phyloP scores from a whole-genome alignment of 2,113 vertebrate genomes.

The Oenanthe oenanthe region DNA sequence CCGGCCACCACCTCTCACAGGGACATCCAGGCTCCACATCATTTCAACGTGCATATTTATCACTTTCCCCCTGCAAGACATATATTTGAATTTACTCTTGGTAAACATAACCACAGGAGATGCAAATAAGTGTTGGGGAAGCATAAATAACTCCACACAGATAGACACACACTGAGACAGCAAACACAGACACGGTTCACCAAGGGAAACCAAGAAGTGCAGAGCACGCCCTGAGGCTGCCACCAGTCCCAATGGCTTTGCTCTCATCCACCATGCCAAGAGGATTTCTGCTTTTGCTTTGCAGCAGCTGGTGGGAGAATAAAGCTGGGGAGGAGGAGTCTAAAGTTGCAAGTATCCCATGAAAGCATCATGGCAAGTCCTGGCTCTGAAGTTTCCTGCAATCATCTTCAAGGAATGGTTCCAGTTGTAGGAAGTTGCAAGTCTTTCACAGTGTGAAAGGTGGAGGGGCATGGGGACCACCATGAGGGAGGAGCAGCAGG shows the following conservation, averaged over 20 bases:
- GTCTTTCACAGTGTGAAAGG: constrained; percentile 83
- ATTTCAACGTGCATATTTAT: constrained; percentile 61
- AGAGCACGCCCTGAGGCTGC: constrained; percentile 61
- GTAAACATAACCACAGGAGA: constrained; percentile 67
- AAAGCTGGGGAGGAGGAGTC: constrained; percentile 59
- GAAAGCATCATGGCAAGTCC: constrained; percentile 64
- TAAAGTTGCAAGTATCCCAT: constrained; percentile 53
- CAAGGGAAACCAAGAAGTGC: constrained; percentile 63
- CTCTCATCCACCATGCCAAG: constrained; percentile 20
- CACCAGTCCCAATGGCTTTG: constrained; percentile 49
- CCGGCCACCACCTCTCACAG: not conserved
- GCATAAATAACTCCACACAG: constrained; percentile 66
- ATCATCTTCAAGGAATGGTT: constrained; percentile 56
- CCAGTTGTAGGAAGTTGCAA: constrained; percentile 78
- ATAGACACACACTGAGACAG: constrained; percentile 41
- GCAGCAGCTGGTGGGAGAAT: constrained; percentile 58
- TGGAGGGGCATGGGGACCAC: constrained; percentile 71
- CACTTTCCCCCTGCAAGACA: constrained; percentile 18
- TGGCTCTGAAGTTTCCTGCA: constrained; percentile 55
- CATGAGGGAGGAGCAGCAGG: constrained; percentile 66
- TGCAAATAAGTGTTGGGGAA: constrained; percentile 45
- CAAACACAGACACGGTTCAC: constrained; percentile 59
- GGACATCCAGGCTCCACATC: constrained; percentile 8
- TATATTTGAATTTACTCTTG: constrained; percentile 56
- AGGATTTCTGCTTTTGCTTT: constrained; percentile 41